Conservation (phyloP, 2,888 invertebrate species). For the Zygaena filipendulae region DNA sequence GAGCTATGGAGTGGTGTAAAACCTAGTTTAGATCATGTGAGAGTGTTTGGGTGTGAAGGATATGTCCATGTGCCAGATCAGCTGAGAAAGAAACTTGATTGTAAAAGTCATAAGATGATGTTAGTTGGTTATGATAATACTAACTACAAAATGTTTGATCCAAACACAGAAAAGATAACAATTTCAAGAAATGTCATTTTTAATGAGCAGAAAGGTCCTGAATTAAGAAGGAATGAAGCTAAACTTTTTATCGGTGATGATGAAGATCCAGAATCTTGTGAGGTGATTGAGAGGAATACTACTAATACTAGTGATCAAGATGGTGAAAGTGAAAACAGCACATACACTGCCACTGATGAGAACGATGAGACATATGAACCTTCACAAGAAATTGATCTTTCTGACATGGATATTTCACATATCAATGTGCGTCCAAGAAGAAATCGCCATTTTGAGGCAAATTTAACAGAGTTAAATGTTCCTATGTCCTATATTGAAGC, state of each 20-base stretch:
- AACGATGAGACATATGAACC: slow-evolving; percentile 12
- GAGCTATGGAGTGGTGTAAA: slow-evolving; percentile 19
- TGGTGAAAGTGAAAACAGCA: slow-evolving; percentile 15
- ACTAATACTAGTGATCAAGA: too few species aligned
- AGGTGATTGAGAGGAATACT: too few species aligned
- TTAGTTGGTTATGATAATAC: slow-evolving; percentile 23
- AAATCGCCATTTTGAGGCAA: slow-evolving; percentile 10
- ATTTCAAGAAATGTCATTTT: slow-evolving; percentile 21
- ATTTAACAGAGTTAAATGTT: not conserved
- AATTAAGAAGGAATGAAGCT: slow-evolving; percentile 12
- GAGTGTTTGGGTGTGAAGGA: slow-evolving; percentile 16
- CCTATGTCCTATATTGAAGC: not conserved
- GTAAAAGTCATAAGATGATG: slow-evolving; percentile 11
- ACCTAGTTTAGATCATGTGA: slow-evolving; percentile 14
- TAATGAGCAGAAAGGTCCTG: slow-evolving; percentile 17
- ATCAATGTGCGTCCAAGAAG: slow-evolving; percentile 17
- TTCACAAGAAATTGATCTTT: too few species aligned
- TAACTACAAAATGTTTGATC: slow-evolving; percentile 23
- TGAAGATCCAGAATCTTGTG: slow-evolving; percentile 4
- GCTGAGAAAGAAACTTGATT: slow-evolving; percentile 11
- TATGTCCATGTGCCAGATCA: slow-evolving; percentile 16
- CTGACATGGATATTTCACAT: not conserved
- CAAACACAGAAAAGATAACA: slow-evolving; percentile 12
- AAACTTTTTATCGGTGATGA: slow-evolving; percentile 12
- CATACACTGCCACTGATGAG: slow-evolving; percentile 10